Evolutionary conservation across 2,113 vertebrate species (phyloP).

Genomic region (Phainopepla nitens): DNA sequence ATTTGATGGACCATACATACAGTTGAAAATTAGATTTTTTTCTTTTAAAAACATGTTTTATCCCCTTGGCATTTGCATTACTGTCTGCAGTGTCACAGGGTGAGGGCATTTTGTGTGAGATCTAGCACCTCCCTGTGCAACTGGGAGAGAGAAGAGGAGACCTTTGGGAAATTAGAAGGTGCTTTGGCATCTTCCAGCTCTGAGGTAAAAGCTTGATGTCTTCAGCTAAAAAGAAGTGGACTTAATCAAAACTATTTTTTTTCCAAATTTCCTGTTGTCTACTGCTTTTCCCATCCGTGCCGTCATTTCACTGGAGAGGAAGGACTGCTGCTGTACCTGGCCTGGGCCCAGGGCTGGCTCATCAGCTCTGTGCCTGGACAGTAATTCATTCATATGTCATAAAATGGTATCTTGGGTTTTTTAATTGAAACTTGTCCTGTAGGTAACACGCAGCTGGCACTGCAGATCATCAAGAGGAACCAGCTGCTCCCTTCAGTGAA

Average conservation of each 20-base stretch:
- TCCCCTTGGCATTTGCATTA: not conserved
- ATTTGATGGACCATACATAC: not conserved
- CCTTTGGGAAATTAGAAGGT: not conserved
- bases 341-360: not conserved
- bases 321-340: accelerated
- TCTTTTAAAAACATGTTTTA: not conserved
- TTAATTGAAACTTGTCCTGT: not conserved
- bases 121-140: not conserved
- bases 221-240: not conserved
- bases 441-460: slow-evolving; percentile 97
- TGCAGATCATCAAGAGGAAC: slow-evolving; percentile 99
- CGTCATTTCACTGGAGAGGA: not conserved
- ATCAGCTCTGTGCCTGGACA: not conserved
- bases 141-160: not conserved
- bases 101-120: not conserved
- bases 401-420: not conserved
- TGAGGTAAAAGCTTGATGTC: not conserved
- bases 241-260: not conserved
- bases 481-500: slow-evolving; percentile 88
- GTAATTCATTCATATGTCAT: accelerated
- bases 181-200: not conserved
- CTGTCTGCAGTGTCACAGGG: not conserved
- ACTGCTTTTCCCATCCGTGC: not conserved
- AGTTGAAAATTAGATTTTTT: not conserved
- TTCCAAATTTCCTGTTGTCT: not conserved